phyloP scores from a whole-genome alignment of 92 coral and sea anemone genomes.

The Blastomussa wellsi region DNA sequence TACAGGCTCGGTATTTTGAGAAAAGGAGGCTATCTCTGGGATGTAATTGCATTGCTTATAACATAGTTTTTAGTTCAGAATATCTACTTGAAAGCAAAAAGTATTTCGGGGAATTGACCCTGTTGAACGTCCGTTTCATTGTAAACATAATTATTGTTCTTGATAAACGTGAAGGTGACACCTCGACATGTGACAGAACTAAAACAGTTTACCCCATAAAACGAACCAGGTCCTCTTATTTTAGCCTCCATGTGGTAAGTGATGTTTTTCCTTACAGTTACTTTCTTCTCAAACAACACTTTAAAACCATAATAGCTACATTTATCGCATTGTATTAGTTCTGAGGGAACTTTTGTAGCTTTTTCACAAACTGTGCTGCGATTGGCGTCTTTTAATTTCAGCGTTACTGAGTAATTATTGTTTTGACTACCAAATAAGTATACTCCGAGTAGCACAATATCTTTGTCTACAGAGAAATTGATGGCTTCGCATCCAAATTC shows the following conservation, averaged over 20 bases:
- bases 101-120: too few relatives aligned
- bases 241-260: background rate
- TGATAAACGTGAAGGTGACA: background rate
- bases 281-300: background rate
- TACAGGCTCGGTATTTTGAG: too few relatives aligned
- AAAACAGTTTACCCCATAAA: background rate
- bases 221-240: background rate
- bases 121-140: too few relatives aligned
- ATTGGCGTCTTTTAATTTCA: background rate
- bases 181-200: background rate
- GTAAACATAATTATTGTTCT: background rate
- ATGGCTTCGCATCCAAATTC: background rate
- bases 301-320: conserved; percentile 1
- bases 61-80: too few relatives aligned
- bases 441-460: conserved; percentile 3
- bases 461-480: background rate
- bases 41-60: too few relatives aligned
- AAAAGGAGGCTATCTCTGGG: too few relatives aligned
- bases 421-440: background rate
- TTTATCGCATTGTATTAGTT: background rate
- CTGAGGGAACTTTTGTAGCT: background rate
- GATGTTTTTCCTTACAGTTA: background rate
- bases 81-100: too few relatives aligned
- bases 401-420: background rate
- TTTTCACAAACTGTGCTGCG: background rate